These are phyloP conservation scores for Oceanodroma tethys DNA, from an alignment of 2,113 vertebrate genomes.

Conservation along the genomic window DNA sequence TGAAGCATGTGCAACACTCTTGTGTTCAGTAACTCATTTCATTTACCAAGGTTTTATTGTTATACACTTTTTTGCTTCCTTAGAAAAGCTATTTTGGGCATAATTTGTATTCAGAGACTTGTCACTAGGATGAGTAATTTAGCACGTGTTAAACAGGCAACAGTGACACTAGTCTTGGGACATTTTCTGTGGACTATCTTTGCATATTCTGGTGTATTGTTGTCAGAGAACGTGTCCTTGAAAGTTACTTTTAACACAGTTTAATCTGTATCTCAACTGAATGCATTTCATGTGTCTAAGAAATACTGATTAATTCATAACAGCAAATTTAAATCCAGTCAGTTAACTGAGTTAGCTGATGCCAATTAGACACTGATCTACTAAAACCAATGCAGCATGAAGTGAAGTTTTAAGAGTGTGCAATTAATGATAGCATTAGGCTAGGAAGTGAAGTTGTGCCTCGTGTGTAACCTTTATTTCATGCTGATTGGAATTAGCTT, in stretches of 20 bases:
- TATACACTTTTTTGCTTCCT: not conserved
- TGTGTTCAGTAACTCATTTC: not conserved
- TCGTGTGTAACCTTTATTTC: not conserved
- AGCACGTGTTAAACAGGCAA: not conserved
- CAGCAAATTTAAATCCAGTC: not conserved
- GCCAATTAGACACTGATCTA: not conserved
- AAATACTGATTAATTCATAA: not conserved
- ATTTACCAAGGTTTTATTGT: not conserved
- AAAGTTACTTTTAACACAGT: not conserved
- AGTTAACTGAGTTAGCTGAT: not conserved
- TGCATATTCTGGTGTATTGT: not conserved
- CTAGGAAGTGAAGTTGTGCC: not conserved
- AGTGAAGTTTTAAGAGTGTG: not conserved
- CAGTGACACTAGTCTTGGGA: not conserved
- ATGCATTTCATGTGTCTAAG: not conserved
- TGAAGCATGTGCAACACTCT: not conserved
- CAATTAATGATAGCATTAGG: not conserved
- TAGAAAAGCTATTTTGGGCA: not conserved
- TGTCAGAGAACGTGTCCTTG: not conserved
- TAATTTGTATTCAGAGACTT: not conserved
- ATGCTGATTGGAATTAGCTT: not conserved
- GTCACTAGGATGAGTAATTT: not conserved
- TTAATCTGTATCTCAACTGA: not conserved
- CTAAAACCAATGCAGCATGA: not conserved
- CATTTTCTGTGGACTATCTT: not conserved